A percentile compares a stretch with the other conserved stretches of the same genome.
These are phyloP conservation scores for Phytoseiulus persimilis DNA, from an alignment of 2,888 invertebrate species.

Conservation along the genomic window DNA sequence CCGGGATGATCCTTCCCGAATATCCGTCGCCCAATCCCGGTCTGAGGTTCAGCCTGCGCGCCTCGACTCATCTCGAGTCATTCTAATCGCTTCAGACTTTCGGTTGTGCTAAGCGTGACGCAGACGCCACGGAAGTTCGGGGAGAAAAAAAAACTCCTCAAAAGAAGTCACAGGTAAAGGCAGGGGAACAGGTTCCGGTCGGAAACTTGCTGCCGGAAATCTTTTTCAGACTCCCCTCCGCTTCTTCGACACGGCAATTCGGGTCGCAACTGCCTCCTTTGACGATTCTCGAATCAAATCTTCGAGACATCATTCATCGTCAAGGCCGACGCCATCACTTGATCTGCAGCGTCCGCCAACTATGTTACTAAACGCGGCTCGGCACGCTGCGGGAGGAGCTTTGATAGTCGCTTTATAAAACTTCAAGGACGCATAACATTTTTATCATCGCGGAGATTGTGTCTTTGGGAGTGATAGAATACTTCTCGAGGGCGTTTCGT, in stretches of 20 bases:
- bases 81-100: not conserved
- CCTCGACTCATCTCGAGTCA: too few species aligned
- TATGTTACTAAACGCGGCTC: not conserved
- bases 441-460: too few species aligned
- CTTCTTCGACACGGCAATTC: not conserved
- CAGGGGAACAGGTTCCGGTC: not conserved
- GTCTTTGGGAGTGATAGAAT: too few species aligned
- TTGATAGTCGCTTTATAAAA: not conserved
- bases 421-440: too few species aligned
- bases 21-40: not conserved
- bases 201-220: not conserved
- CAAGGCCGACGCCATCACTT: not conserved
- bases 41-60: not conserved
- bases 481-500: not conserved
- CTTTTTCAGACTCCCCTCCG: not conserved
- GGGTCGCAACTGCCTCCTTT: not conserved
- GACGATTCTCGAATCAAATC: not conserved
- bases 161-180: not conserved
- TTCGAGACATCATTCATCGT: not conserved
- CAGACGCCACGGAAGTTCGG: not conserved
- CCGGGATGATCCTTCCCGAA: too few species aligned
- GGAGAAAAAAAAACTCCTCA: not conserved
- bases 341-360: not conserved
- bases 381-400: not conserved
- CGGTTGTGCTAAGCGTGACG: not conserved